A percentile compares a stretch with the other conserved stretches of the same genome.
Conservation (phyloP, 2,113 vertebrate species). For the Sialia sialis region DNA sequence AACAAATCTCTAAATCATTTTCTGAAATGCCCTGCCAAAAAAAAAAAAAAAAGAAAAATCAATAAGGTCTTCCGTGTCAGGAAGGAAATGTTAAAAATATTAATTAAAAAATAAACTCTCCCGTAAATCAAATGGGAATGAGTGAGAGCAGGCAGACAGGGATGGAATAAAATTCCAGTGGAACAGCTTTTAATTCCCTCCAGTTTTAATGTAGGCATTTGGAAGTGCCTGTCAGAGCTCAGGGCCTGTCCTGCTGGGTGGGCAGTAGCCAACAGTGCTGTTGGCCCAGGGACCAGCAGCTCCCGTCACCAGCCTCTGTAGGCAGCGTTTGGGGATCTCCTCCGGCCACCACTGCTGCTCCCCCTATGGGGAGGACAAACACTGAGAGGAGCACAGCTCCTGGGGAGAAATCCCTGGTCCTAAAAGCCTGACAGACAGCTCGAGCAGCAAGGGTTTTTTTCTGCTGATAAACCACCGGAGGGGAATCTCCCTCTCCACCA, state of each 20-base stretch:
- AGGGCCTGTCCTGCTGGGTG: not conserved
- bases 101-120: slow-evolving; percentile 26
- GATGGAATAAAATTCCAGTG: not conserved
- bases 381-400: not conserved
- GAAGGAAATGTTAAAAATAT: slow-evolving; percentile 1
- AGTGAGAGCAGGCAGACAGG: not conserved
- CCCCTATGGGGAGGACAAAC: not conserved
- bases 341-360: not conserved
- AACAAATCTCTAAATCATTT: slow-evolving; percentile 33
- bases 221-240: not conserved
- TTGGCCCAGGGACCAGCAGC: not conserved
- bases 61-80: not conserved
- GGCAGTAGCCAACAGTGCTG: not conserved
- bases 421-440: not conserved
- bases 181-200: not conserved
- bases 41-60: not conserved
- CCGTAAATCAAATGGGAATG: not conserved
- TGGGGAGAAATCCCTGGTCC: not conserved
- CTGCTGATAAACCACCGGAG: not conserved
- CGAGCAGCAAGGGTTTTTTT: not conserved
- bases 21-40: not conserved
- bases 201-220: not conserved
- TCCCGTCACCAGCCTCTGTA: not conserved
- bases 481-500: not conserved
- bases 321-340: not conserved